Percentiles rank a stretch among this genome's conserved stretches.
These are phyloP conservation scores for Rutpela maculata DNA, from an alignment of 2,888 invertebrate genomes.

Conservation along the genomic window DNA sequence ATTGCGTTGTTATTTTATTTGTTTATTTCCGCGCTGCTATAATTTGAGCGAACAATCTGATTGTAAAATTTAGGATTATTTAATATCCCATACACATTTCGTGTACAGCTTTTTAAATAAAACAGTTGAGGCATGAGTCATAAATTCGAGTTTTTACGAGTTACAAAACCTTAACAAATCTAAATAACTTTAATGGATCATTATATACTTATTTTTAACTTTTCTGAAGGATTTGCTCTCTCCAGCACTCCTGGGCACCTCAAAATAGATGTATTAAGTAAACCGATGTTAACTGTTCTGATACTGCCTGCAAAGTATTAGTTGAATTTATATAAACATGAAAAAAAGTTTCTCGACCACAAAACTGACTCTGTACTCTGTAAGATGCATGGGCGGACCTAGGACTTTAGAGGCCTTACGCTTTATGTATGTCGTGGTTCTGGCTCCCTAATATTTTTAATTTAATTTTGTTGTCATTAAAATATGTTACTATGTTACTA, in stretches of 20 bases:
- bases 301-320: neutral
- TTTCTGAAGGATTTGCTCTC: neutral
- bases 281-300: neutral
- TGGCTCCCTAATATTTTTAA: no score
- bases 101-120: slow-evolving; percentile 1
- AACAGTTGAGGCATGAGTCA: neutral
- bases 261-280: slow-evolving; percentile 3
- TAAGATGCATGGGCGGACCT: no score
- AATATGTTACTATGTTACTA: no score
- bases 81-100: neutral
- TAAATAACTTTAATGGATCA: neutral
- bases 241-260: neutral
- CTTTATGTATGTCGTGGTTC: no score
- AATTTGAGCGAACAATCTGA: neutral
- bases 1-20: neutral
- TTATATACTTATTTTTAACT: slow-evolving; percentile 1
- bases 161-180: neutral
- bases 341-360: no score
- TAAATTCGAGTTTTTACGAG: neutral
- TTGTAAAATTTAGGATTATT: neutral
- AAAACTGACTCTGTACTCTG: no score
- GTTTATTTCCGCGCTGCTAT: neutral
- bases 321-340: neutral
- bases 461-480: no score
- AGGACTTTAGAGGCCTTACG: no score